Conservation (phyloP, 92 coral and sea anemone genomes). For the Parazoanthus swiftii region DNA sequence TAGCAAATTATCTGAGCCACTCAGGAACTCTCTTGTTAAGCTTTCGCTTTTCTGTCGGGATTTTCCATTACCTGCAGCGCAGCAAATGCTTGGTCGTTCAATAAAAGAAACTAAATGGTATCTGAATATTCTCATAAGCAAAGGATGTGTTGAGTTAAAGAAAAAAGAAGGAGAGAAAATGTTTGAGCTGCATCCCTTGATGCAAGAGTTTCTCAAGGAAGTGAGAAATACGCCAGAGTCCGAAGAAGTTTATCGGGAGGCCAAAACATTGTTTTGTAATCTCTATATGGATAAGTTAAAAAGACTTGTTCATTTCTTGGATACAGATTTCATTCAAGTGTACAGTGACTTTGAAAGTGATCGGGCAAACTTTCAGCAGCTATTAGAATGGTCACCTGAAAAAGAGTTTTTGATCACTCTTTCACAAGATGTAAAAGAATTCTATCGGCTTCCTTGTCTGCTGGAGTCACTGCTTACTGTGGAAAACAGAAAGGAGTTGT, state of each 20-base stretch:
- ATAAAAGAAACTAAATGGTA: conserved; percentile 37
- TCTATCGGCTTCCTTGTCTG: neutral
- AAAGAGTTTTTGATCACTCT: conserved; percentile 19
- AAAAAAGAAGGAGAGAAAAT: conserved; percentile 34
- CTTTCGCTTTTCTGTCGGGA: conserved; percentile 62
- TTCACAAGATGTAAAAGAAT: conserved; percentile 59
- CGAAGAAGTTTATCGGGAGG: conserved; percentile 27
- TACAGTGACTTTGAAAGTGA: conserved; percentile 34
- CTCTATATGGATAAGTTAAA: conserved; percentile 51
- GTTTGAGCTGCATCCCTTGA: conserved; percentile 61
- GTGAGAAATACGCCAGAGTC: conserved; percentile 5
- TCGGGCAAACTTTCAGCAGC: conserved; percentile 51
- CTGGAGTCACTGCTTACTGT: no score
- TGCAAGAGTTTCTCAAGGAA: conserved; percentile 49
- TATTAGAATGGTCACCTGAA: no score
- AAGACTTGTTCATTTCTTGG: conserved; percentile 36
- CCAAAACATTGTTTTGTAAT: conserved; percentile 46
- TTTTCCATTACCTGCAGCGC: conserved; percentile 55
- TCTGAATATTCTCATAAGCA: conserved; percentile 48
- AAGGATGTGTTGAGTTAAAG: conserved; percentile 33
- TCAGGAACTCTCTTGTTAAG: conserved; percentile 52
- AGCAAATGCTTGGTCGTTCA: conserved; percentile 40
- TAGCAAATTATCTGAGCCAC: conserved; percentile 40
- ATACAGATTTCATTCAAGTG: conserved; percentile 47
- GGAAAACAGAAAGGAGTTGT: no score